Percentiles rank a stretch among this genome's conserved stretches.
Evolutionary conservation across 2,113 vertebrate genomes (phyloP).

Genomic region (Sapayoa aenigma): DNA sequence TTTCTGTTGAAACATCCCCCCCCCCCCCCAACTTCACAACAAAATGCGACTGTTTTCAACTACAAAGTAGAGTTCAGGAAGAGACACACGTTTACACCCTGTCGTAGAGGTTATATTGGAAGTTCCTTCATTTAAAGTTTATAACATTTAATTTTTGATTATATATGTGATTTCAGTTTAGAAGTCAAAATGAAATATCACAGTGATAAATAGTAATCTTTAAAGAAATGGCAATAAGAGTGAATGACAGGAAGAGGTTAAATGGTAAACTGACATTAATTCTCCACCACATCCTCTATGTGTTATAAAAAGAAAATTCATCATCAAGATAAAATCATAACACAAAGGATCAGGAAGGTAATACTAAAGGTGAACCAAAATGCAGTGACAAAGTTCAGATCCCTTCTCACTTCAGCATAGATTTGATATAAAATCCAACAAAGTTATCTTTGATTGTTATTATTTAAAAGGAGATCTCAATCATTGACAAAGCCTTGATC

Average conservation of each 20-base stretch:
- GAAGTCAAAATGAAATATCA: conserved; percentile 55
- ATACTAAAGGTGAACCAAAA: background rate
- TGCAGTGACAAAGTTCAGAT: background rate
- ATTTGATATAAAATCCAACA: background rate
- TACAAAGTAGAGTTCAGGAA: background rate
- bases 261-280: conserved; percentile 19
- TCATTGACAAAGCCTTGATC: background rate
- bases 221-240: conserved; percentile 9
- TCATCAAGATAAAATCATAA: conserved; percentile 48
- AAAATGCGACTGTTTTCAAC: background rate
- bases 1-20: background rate
- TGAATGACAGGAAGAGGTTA: conserved; percentile 40
- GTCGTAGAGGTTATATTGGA: background rate
- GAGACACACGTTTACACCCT: background rate
- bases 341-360: conserved; percentile 1
- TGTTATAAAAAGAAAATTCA: conserved; percentile 42
- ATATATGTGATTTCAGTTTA: background rate
- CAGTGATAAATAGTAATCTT: conserved; percentile 8
- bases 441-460: conserved; percentile 14
- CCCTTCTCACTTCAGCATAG: background rate
- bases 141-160: conserved; percentile 12
- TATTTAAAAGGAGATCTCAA: background rate
- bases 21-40: background rate
- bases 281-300: background rate
- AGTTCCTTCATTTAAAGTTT: background rate